These are phyloP conservation scores for Argya squamiceps DNA, from an alignment of 2,797 vertebrate genomes.

Conservation along the genomic window DNA sequence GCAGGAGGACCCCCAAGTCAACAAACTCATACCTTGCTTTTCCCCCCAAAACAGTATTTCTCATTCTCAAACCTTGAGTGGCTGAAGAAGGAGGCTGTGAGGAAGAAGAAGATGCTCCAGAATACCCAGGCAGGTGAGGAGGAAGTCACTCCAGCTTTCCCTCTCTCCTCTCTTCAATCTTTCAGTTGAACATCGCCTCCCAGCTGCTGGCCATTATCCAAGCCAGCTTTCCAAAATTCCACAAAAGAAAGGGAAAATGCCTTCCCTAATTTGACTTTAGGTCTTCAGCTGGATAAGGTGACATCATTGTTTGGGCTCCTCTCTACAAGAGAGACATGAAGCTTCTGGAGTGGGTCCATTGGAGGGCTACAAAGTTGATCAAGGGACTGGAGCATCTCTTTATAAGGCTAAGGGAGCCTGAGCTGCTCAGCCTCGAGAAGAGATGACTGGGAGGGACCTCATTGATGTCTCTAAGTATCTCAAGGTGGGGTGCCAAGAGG, in stretches of 20 bases:
- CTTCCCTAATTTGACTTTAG: neutral
- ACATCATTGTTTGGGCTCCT: neutral
- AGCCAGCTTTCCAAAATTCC: neutral
- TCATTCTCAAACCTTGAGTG: neutral
- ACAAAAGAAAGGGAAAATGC: neutral
- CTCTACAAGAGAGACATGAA: neutral
- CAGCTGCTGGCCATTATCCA: rapidly evolving
- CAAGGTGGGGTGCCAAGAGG: neutral
- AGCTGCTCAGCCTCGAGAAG: neutral
- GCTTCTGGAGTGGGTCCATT: neutral
- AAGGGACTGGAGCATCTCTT: neutral
- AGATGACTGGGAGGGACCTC: neutral
- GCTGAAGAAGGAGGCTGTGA: neutral
- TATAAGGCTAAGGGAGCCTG: neutral
- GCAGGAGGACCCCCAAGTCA: neutral
- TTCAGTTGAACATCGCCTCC: neutral
- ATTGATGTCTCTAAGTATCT: neutral
- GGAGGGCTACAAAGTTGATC: neutral
- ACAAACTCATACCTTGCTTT: neutral
- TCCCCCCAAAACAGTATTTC: rapidly evolving
- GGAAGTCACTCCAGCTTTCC: neutral
- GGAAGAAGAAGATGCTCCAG: neutral
- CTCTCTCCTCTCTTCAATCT: neutral
- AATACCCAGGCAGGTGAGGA: neutral
- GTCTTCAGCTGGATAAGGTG: neutral